Base-by-base conservation (phyloP, 2,113 vertebrate species). In the Cavia porcellus region DNA sequence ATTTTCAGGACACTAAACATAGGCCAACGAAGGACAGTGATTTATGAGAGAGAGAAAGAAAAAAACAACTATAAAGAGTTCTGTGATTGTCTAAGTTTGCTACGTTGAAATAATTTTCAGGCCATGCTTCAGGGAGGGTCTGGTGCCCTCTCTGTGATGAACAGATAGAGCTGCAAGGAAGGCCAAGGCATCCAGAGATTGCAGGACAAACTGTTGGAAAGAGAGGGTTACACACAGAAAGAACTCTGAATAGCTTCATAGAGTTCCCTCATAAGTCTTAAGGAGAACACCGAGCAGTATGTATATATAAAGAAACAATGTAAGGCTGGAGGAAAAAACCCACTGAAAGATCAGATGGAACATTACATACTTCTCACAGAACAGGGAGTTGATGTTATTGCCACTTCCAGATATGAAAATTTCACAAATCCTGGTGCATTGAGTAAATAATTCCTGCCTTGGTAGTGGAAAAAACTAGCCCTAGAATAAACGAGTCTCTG, bases 401-500 rank as follows among this genome's bases (percentile, higher is more conserved):
- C 7, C 35, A 86, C 50, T 79, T 22, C 32, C 24, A 79, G 30
- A 90, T 22, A 47, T 10, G 52, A 62, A 88, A 79, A 57, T 57
- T 88, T 79, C 28, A 83, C 45, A 55, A 61, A 79, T 89, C 38
- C 20, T 45, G 9, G 59, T 55, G 13, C 11, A 84, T 7, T 90
- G 74, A 42, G 50, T 32, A 92, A 35, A 79, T 82, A 25, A n/a
- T 38, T 86, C 52, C 64, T 89, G 55, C 50, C 17, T 75, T 86
- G n/a, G 38, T 22, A 90, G 20, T 75, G 7, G n/a, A 28, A 92
- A 89, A 86, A 96, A 74, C 80, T 92, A 89, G 7, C 61, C 20
- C 24, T 42, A 89, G 47, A 97, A 79, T 95, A 89, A 94, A 90
- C 1, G 85, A 82, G 19, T 94, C 32, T 86, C 45, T 72, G 13